Evolutionary conservation across 2,888 invertebrate species (phyloP), one percentile per base, ranked within the genome.

Genomic region (Rotaria macrura): DNA sequence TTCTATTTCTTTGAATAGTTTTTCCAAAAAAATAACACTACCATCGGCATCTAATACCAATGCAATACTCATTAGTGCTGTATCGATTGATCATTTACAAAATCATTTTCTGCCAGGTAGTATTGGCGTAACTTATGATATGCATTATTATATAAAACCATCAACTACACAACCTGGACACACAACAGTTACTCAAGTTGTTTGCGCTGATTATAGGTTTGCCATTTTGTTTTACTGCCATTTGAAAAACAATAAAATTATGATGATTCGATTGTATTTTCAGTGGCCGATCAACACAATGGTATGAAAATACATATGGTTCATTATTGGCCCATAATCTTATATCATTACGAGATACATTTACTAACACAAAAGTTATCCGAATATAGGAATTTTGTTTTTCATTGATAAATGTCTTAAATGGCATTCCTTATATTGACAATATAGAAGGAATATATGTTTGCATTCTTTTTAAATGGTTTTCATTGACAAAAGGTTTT

Each of bases 21-120:
- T 43, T 79, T 43, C 43, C 7, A 79, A 79, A 79, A 79, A 79
- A 79, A 14, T 79, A 25, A 43, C 79, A 40, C 43, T 20, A 4
- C 43, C 14, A 25, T 79, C 79, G 34, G 25, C 43, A 43, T 20
- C 43, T 79, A 14, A 43, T 79, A n/a, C 43, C 0, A 79, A 79
- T 79, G 79, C 43, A n/a, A 79, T 79, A 10, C n/a, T 79, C 5
- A 43, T 79, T 25, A 43, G 79, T 25, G 40, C 43, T n/a, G 14
- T 79, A 43, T 79, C 79, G 12, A 79, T 79, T 23, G 79, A 79
- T 79, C 79, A 79, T 79, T 25, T 79, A 43, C 79, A 79, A 79
- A 79, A 79, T 79, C 79, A 79, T 43, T 79, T 79, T 79, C 43
- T 79, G 43, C 79, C 79, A 2, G 79, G 79, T 25, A 25, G 40